These are phyloP conservation scores for Phocides pigmalion DNA, from an alignment of 1,140 invertebrate species.

Conservation along the genomic window DNA sequence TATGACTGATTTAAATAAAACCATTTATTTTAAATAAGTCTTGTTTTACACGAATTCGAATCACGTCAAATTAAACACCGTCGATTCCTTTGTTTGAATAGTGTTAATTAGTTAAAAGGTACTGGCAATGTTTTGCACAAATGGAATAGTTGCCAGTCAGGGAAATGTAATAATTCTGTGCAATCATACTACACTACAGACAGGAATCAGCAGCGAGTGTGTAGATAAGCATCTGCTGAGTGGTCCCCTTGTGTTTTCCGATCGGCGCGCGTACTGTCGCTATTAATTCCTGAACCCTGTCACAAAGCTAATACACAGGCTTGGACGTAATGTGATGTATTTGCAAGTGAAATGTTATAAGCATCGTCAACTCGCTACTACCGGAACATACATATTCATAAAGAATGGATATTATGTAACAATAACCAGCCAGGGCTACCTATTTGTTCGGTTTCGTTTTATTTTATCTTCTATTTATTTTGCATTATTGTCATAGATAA, in stretches of 20 bases:
- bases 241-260: constrained; percentile 77
- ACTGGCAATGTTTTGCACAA: constrained; percentile 12
- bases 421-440: not conserved
- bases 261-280: constrained; percentile 68
- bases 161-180: constrained; percentile 50
- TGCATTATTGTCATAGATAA: not conserved
- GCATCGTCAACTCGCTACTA: constrained; percentile 26
- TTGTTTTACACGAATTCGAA: no score
- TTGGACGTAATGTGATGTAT: constrained; percentile 79
- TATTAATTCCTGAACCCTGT: constrained; percentile 78
- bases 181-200: constrained; percentile 45
- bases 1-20: no score
- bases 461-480: not conserved
- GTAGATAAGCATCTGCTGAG: constrained; percentile 82
- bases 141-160: constrained; percentile 28
- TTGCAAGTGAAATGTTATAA: constrained; percentile 71
- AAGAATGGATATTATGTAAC: constrained; percentile 8
- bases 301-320: constrained; percentile 68
- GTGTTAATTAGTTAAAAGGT: constrained; percentile 9
- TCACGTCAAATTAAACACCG: not conserved
- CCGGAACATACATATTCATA: constrained; percentile 23
- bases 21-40: no score
- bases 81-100: constrained; percentile 1
- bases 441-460: not conserved
- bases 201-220: constrained; percentile 51